phyloP scores from a whole-genome alignment of 2,797 vertebrate genomes.

The Myotis vivesi region DNA sequence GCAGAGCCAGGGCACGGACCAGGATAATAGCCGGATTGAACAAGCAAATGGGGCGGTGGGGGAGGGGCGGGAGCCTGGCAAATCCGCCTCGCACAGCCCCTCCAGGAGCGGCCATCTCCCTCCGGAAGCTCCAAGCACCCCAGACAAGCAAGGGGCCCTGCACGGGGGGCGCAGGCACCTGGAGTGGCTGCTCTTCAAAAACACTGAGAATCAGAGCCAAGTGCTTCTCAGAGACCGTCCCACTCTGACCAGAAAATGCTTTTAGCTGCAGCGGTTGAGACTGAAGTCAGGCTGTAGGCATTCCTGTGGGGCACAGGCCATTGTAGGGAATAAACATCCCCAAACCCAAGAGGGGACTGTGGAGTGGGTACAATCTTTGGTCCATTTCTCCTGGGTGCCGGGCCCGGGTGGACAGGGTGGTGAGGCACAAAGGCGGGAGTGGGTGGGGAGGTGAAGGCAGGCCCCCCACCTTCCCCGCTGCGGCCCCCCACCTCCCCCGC shows the following conservation, averaged over 20 bases:
- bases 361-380: neutral
- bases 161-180: neutral
- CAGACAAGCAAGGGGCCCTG: neutral
- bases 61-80: slow-evolving; percentile 54
- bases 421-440: neutral
- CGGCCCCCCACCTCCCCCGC: no score
- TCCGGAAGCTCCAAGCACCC: neutral
- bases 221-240: neutral
- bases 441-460: neutral
- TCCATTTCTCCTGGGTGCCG: neutral
- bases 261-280: neutral
- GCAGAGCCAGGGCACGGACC: neutral
- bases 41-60: slow-evolving; percentile 61
- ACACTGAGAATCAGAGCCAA: neutral
- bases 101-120: neutral
- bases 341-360: neutral
- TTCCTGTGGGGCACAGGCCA: neutral
- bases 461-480: neutral
- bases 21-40: slow-evolving; percentile 76
- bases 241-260: neutral
- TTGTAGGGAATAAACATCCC: neutral
- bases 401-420: neutral
- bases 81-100: neutral
- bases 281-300: neutral
- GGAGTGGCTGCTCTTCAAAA: neutral